These are phyloP conservation scores for Cardiocondyla obscurior DNA, from an alignment of 1,140 invertebrate genomes.

Conservation along the genomic window DNA sequence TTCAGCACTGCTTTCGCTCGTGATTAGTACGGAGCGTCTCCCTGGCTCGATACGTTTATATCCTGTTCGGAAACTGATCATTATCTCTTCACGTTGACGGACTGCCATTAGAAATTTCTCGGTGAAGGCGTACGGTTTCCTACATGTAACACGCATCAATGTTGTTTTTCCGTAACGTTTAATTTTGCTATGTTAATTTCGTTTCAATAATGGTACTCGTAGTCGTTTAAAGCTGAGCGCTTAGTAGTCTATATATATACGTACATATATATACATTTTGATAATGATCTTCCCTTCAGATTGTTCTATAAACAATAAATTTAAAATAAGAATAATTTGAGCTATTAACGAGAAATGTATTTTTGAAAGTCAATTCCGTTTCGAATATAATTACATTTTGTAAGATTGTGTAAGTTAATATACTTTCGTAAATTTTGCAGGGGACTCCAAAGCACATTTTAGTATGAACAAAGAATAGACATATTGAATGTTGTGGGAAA, in stretches of 20 bases:
- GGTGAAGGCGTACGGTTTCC: conserved; percentile 5
- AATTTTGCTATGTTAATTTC: background rate
- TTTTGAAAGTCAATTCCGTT: background rate
- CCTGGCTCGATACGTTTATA: background rate
- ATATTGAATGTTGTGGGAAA: background rate
- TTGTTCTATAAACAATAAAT: background rate
- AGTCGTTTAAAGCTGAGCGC: background rate
- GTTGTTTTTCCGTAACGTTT: background rate
- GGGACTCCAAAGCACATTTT: background rate
- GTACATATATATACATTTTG: background rate
- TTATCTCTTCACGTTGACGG: conserved; percentile 49
- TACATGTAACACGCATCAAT: background rate
- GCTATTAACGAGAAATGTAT: background rate
- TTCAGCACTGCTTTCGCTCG: background rate
- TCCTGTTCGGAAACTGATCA: background rate
- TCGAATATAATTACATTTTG: background rate
- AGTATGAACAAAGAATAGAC: background rate
- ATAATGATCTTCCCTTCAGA: background rate
- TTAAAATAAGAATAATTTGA: background rate
- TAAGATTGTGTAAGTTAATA: background rate
- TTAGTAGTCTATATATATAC: too few species aligned
- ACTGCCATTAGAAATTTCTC: conserved; percentile 64
- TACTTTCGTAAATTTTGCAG: background rate
- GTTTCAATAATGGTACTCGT: background rate
- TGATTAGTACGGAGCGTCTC: background rate